Evolutionary conservation across 2,113 vertebrate genomes (phyloP).

Genomic region (Corythornis cristatus): DNA sequence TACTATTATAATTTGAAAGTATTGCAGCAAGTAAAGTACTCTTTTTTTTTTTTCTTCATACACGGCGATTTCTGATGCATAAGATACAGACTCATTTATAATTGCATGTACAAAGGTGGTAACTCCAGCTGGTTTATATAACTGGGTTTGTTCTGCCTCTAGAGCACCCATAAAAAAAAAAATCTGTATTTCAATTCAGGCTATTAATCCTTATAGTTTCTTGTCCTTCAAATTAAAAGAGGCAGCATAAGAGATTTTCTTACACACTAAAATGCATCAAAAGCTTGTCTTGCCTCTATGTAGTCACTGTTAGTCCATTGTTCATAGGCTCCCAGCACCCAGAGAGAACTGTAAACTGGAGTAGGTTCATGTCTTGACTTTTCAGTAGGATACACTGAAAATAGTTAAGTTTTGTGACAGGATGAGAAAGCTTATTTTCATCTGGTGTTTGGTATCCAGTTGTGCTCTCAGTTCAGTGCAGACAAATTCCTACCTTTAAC

Average conservation of each 20-base stretch:
- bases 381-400: not conserved
- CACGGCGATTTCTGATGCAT: not conserved
- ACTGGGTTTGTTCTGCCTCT: not conserved
- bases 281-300: not conserved
- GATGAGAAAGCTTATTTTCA: not conserved
- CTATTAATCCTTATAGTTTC: not conserved
- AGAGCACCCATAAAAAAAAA: not conserved
- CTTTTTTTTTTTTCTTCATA: not conserved
- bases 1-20: not conserved
- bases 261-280: not conserved
- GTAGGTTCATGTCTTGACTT: not conserved
- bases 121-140: not conserved
- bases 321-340: not conserved
- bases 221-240: not conserved
- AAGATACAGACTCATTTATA: not conserved
- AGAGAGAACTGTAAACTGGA: not conserved
- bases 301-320: not conserved
- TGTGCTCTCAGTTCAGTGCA: rapidly evolving
- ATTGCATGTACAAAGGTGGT: not conserved
- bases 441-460: not conserved
- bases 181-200: not conserved
- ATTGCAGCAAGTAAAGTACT: not conserved
- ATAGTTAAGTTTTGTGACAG: not conserved
- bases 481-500: not conserved
- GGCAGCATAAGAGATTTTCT: not conserved